These are phyloP conservation scores for Acanthosepion pharaonis DNA, from an alignment of 2,888 invertebrate genomes.

Conservation along the genomic window DNA sequence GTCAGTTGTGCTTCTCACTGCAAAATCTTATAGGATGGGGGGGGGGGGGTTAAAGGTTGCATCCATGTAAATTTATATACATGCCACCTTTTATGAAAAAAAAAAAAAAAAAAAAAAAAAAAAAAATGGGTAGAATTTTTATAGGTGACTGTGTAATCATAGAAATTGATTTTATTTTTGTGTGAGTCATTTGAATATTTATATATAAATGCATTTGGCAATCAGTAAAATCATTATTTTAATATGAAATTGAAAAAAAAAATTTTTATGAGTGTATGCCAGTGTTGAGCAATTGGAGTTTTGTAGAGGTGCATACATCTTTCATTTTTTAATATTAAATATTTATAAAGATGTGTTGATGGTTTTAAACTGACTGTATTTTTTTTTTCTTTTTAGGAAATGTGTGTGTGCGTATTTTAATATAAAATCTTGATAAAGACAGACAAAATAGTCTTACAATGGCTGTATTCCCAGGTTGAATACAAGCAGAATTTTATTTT, in stretches of 20 bases:
- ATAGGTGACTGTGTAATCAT: not conserved
- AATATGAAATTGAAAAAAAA: not conserved
- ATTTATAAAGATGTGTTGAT: not conserved
- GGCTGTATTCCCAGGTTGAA: not conserved
- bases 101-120: not conserved
- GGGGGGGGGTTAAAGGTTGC: not conserved
- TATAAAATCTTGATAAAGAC: no score
- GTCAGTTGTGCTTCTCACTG: not conserved
- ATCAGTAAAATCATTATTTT: not conserved
- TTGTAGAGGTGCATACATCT: not conserved
- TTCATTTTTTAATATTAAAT: not conserved
- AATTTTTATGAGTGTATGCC: not conserved
- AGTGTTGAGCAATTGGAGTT: not conserved
- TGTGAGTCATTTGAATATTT: not conserved
- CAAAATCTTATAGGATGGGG: not conserved
- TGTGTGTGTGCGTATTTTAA: not conserved
- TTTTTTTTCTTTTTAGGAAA: not conserved
- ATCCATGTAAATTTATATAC: not conserved
- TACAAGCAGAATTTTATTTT: not conserved
- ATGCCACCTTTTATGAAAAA: not conserved
- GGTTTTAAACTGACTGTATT: not conserved
- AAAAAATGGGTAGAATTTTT: not conserved
- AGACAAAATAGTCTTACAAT: not conserved
- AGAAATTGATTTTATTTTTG: not conserved
- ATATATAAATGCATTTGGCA: not conserved